Conservation (phyloP, 2,797 vertebrate genomes). For the Lepidocolaptes lacrymiger region DNA sequence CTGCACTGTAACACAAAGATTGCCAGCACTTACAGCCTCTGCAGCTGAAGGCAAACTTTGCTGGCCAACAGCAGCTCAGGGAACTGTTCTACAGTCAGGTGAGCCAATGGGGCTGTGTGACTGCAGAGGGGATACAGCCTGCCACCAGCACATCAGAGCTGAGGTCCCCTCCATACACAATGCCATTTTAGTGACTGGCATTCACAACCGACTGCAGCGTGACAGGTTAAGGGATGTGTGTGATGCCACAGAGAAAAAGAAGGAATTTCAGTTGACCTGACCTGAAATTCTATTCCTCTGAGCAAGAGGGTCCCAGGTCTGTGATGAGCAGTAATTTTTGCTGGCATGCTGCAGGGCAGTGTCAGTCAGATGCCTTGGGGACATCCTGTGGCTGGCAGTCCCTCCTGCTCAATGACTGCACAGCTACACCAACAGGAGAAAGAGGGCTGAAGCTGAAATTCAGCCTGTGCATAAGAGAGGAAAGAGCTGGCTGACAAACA, state of each 20-base stretch:
- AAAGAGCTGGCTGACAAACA: background rate
- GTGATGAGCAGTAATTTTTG: background rate
- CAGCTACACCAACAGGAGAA: background rate
- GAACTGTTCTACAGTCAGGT: background rate
- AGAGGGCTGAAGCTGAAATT: background rate
- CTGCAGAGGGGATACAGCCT: background rate
- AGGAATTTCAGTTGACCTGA: background rate
- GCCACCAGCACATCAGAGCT: background rate
- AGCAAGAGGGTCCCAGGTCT: background rate
- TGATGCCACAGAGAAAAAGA: background rate
- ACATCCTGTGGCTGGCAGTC: background rate
- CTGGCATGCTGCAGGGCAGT: background rate
- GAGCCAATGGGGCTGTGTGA: background rate
- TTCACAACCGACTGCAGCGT: accelerated
- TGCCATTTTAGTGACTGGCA: background rate
- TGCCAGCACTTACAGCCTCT: background rate
- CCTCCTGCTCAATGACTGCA: background rate
- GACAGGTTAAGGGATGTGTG: background rate
- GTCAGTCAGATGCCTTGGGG: background rate
- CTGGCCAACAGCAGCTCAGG: background rate
- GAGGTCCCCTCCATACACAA: background rate
- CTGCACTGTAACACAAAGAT: background rate
- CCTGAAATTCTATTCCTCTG: background rate
- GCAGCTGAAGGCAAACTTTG: background rate
- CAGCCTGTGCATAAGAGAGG: background rate